Base-by-base conservation (phyloP, 2,888 invertebrate species). In the Pheosia tremula region DNA sequence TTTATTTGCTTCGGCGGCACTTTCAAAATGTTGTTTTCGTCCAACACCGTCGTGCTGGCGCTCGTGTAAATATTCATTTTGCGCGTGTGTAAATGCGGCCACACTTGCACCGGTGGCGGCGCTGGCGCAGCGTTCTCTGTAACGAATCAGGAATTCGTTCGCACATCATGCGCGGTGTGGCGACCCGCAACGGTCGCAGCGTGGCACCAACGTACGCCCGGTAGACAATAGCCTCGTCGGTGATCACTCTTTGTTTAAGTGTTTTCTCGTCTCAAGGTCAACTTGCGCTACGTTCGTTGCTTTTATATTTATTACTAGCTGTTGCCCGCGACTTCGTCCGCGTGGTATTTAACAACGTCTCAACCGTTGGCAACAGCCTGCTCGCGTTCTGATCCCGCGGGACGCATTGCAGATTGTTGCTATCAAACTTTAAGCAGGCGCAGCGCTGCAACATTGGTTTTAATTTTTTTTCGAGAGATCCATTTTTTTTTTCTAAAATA, bases 91-190 rank as follows among this genome's bases (percentile, higher is more conserved):
- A 60, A 59, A 71, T 74, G 64, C 72, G 59, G 73, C 68, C 69
- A 67, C 70, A 71, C 69, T 70, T 72, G 73, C 70, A 61, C 58
- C 64, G 59, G 54, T 24, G 24, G 0, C 59, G 61, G 72, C 67
- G 71, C 64, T 72, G 67, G 67, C 64, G 75, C 69, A 71, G 71
- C 75, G 79, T 73, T 80, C 79, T 79, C 79, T 78, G 83, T 79
- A 79, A 81, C 91, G 82, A 89, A 91, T 92, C 80, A 78, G 87
- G 90, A 90, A 92, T 92, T 89, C 83, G 84, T 85, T 82, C 81
- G 86, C 84, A 75, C 84, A 83, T 85, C 85, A 85, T 83, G 87
- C 76, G 72, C 80, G 73, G 62, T 69, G 74, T 68, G 68, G 62
- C 63, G 39, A 38, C 55, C n/a, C 11, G 55, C 55, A 65, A 67